A percentile compares a stretch with the other conserved stretches of the same genome.
Evolutionary conservation across 2,797 vertebrate genomes (phyloP).

Genomic region (Diglossa cyanea): DNA sequence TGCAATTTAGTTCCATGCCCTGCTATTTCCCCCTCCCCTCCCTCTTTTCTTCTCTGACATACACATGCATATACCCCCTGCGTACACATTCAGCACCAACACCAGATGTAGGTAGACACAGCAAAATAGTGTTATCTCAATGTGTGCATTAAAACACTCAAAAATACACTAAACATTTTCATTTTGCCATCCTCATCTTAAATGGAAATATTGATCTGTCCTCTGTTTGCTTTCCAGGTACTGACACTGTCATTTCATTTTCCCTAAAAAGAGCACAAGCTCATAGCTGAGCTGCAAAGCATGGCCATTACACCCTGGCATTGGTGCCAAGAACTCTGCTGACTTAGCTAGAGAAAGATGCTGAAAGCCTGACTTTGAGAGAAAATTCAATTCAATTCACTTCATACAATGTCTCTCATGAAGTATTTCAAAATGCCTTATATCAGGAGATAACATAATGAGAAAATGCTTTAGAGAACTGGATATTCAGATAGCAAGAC

Average conservation of each 20-base stretch:
- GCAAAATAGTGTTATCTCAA: neutral
- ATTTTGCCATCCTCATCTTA: neutral
- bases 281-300: constrained; percentile 10
- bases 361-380: constrained; percentile 27
- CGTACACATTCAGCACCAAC: neutral
- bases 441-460: constrained; percentile 54
- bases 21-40: constrained; percentile 44
- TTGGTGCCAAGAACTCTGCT: constrained; percentile 60
- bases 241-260: constrained; percentile 40
- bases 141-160: neutral
- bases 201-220: constrained; percentile 27
- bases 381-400: constrained; percentile 51
- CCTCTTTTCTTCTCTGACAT: neutral
- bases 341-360: constrained; percentile 58
- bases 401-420: constrained; percentile 43
- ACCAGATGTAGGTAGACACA: neutral
- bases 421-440: constrained; percentile 47
- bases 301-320: constrained; percentile 24
- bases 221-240: constrained; percentile 47
- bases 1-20: constrained; percentile 53
- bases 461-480: constrained; percentile 50
- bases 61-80: neutral
- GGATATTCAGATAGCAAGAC: constrained; percentile 27
- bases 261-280: constrained; percentile 31
- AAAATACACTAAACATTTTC: neutral